phyloP scores from a whole-genome alignment of 1,140 invertebrate species.

The Heliconius hewitsoni region DNA sequence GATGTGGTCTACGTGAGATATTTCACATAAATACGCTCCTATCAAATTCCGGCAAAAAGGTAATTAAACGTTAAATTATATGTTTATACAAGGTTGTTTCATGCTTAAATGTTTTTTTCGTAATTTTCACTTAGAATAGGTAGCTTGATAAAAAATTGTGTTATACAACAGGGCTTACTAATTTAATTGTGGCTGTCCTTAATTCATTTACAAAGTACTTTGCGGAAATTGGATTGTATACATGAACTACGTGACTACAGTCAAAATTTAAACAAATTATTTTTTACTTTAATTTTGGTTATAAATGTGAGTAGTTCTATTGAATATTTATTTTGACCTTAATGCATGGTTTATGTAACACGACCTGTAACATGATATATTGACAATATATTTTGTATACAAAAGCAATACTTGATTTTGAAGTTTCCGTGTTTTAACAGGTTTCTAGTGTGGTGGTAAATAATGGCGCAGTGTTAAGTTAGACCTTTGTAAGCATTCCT shows the following conservation, averaged over 20 bases:
- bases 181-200: conserved; percentile 13
- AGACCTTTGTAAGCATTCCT: conserved; percentile 58
- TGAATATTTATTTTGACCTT: conserved; percentile 14
- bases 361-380: conserved; percentile 11
- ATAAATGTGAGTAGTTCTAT: neutral
- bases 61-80: conserved; percentile 37
- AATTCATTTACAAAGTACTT: conserved; percentile 26
- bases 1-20: conserved; percentile 21
- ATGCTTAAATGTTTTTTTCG: conserved; percentile 12
- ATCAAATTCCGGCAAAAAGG: conserved; percentile 50
- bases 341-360: conserved; percentile 35
- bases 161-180: conserved; percentile 18
- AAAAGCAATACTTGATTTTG: neutral
- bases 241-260: conserved; percentile 34
- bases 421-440: conserved; percentile 41
- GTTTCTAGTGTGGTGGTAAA: conserved; percentile 40
- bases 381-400: neutral
- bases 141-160: neutral
- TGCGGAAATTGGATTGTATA: conserved; percentile 15
- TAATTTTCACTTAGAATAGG: neutral
- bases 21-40: conserved; percentile 33
- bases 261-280: neutral
- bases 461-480: conserved; percentile 49
- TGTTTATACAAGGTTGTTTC: neutral
- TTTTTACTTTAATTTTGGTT: neutral